Evolutionary conservation across 2,888 invertebrate genomes (phyloP).

Genomic region (Meloe dianella): DNA sequence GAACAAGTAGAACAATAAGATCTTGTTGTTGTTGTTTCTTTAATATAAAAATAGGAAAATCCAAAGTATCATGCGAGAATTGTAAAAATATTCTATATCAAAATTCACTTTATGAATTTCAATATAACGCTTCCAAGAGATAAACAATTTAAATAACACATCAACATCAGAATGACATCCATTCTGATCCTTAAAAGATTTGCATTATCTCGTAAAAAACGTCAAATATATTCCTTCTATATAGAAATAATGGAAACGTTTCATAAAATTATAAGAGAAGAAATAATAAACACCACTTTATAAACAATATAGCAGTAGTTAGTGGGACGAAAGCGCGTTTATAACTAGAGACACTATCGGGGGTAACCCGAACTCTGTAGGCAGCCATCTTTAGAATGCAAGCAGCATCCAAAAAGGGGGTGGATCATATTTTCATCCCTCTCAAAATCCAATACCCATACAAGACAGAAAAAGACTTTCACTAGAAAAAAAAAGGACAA

Average conservation of each 20-base stretch:
- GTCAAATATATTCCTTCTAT: not conserved
- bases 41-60: not conserved
- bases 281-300: constrained; percentile 27
- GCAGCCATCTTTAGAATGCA: constrained; percentile 50
- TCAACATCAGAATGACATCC: not conserved
- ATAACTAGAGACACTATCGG: constrained; percentile 36
- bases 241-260: not conserved
- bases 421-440: constrained; percentile 4
- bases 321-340: constrained; percentile 33
- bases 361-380: constrained; percentile 41
- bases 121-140: constrained; percentile 2
- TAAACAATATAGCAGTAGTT: constrained; percentile 34
- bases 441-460: not conserved
- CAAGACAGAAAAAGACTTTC: not conserved
- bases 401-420: constrained; percentile 47
- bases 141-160: constrained; percentile 1
- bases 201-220: not conserved
- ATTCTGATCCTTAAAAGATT: not conserved
- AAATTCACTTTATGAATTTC: not conserved
- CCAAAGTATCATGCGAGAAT: not conserved
- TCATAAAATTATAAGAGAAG: not conserved
- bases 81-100: constrained; percentile 4
- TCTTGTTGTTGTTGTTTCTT: not conserved
- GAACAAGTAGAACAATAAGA: not conserved
- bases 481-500: not conserved